Conservation (phyloP, 2,797 vertebrate genomes). For the Falco berigora region DNA sequence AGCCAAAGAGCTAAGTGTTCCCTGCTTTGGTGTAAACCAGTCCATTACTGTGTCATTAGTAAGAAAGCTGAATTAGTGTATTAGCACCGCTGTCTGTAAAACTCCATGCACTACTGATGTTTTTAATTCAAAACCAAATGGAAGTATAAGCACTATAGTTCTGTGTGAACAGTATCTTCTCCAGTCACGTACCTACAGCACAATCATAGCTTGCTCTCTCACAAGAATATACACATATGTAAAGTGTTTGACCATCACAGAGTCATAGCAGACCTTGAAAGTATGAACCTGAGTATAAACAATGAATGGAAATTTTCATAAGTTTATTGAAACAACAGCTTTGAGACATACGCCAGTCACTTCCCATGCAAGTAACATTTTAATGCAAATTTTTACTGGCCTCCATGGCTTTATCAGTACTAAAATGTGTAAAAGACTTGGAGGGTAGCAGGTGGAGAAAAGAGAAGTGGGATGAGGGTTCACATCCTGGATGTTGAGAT, state of each 20-base stretch:
- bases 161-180: not conserved
- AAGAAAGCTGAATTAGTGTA: not conserved
- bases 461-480: constrained; percentile 8
- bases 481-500: not conserved
- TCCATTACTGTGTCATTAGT: not conserved
- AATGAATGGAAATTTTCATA: not conserved
- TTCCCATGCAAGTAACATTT: not conserved
- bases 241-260: not conserved
- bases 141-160: not conserved
- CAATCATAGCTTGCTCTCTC: not conserved
- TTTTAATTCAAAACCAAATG: not conserved
- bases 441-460: constrained; percentile 1
- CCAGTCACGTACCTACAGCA: not conserved
- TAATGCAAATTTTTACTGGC: constrained; percentile 1
- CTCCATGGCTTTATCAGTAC: not conserved
- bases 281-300: not conserved
- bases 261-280: not conserved
- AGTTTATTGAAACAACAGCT: not conserved
- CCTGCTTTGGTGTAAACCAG: not conserved
- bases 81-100: not conserved
- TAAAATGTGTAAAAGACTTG: not conserved
- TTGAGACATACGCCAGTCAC: not conserved
- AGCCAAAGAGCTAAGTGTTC: not conserved
- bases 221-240: not conserved
- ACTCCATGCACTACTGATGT: not conserved